These are phyloP conservation scores for Calliphora vicina DNA, from an alignment of 1,140 invertebrate species.

Conservation along the genomic window DNA sequence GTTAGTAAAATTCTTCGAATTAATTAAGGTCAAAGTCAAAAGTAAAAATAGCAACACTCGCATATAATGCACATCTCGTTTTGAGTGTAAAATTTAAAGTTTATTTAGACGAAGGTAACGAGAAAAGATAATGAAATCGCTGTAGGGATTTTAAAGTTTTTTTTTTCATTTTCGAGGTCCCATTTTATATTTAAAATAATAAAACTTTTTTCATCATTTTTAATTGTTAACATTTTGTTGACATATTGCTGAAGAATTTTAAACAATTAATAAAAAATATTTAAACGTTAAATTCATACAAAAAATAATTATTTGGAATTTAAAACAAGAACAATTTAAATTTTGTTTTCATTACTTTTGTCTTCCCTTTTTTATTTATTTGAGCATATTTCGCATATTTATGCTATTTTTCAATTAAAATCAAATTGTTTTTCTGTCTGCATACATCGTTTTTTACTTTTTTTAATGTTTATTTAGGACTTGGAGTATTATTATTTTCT, in stretches of 20 bases:
- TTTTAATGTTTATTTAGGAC: conserved; percentile 12
- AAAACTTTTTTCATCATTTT: background rate
- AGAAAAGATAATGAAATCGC: conserved; percentile 12
- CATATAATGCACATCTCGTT: too few species aligned
- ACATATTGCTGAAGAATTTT: conserved; percentile 26
- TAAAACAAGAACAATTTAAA: background rate
- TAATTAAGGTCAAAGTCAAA: background rate
- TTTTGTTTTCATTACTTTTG: background rate
- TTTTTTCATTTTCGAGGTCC: background rate
- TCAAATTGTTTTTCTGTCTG: conserved; percentile 13
- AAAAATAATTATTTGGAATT: background rate
- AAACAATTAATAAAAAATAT: background rate
- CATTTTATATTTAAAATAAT: background rate
- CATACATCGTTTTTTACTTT: background rate
- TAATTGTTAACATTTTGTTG: conserved; percentile 26
- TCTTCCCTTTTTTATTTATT: background rate
- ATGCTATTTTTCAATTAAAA: conserved; percentile 7
- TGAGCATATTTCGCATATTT: background rate
- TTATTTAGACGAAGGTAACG: background rate
- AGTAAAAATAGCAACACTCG: too few species aligned
- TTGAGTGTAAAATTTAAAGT: background rate
- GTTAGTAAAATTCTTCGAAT: background rate
- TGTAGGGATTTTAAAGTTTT: conserved; percentile 27
- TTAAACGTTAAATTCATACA: background rate
- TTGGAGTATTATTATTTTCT: background rate